phyloP scores from a whole-genome alignment of 2,888 invertebrate genomes.

The Drosophila mulleri region DNA sequence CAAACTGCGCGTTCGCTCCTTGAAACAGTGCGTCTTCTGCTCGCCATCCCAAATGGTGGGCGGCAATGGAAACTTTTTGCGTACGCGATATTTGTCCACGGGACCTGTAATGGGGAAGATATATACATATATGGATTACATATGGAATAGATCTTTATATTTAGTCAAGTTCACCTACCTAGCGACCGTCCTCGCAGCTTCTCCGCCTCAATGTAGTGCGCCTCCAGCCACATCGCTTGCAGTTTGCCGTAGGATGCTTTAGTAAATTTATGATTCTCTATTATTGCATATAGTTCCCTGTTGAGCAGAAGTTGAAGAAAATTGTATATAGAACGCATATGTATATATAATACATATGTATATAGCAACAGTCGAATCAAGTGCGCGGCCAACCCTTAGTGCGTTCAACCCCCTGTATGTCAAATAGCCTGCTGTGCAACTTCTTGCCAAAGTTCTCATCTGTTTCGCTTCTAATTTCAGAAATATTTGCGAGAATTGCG shows the following conservation, averaged over 20 bases:
- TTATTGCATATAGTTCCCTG: slow-evolving; percentile 93
- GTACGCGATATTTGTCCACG: slow-evolving; percentile 96
- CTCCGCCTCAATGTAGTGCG: slow-evolving; percentile 97
- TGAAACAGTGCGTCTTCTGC: slow-evolving; percentile 98
- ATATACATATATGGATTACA: background rate
- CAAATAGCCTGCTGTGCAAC: slow-evolving; percentile 48
- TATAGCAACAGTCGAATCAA: slow-evolving; percentile 8
- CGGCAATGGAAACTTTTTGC: slow-evolving; percentile 97
- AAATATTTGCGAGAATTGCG: slow-evolving; percentile 38
- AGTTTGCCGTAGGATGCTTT: slow-evolving; percentile 95
- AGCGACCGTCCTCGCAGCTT: slow-evolving; percentile 95
- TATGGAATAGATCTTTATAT: background rate
- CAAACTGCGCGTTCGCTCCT: slow-evolving; percentile 96
- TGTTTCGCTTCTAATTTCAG: slow-evolving; percentile 13
- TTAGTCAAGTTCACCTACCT: slow-evolving; percentile 83
- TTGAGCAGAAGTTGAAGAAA: background rate
- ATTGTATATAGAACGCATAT: background rate
- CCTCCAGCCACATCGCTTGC: slow-evolving; percentile 96
- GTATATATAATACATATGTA: background rate
- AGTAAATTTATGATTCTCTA: slow-evolving; percentile 95
- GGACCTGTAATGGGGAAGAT: slow-evolving; percentile 86
- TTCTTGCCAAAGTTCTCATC: slow-evolving; percentile 11
- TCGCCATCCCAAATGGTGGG: slow-evolving; percentile 98
- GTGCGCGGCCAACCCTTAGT: slow-evolving; percentile 24
- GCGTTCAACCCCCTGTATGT: slow-evolving; percentile 40